A percentile compares a stretch with the other conserved stretches of the same genome.
Evolutionary conservation across 2,797 vertebrate genomes (phyloP).

Genomic region (Cyclura pinguis): DNA sequence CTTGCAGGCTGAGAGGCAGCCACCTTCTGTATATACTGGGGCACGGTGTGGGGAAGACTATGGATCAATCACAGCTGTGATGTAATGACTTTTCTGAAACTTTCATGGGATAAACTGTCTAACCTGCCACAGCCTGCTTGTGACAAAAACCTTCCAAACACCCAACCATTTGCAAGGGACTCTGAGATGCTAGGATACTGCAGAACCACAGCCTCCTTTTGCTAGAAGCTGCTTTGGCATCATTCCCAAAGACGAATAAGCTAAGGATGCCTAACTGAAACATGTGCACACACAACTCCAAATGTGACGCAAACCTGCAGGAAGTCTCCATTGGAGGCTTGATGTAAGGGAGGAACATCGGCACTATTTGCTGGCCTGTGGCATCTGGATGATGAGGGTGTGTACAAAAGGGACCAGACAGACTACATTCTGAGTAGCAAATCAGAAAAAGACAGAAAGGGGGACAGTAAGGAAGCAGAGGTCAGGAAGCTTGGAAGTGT

Average conservation of each 20-base stretch:
- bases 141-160: neutral
- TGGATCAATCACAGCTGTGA: neutral
- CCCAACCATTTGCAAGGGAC: neutral
- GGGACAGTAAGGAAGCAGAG: too few species aligned
- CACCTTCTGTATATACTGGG: neutral
- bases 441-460: neutral
- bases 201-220: neutral
- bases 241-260: neutral
- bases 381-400: neutral
- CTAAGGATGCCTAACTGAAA: neutral
- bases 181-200: neutral
- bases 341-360: neutral
- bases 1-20: too few species aligned
- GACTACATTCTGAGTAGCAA: too few species aligned
- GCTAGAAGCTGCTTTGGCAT: neutral
- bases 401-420: neutral
- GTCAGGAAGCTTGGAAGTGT: neutral
- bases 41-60: neutral
- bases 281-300: neutral
- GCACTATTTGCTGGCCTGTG: neutral
- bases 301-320: conserved; percentile 11
- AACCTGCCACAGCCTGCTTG: fast-evolving
- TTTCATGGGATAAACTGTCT: neutral
- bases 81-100: neutral
- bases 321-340: neutral